These are phyloP conservation scores for Pituophis catenifer DNA, from an alignment of 2,113 vertebrate species.

Conservation along the genomic window DNA sequence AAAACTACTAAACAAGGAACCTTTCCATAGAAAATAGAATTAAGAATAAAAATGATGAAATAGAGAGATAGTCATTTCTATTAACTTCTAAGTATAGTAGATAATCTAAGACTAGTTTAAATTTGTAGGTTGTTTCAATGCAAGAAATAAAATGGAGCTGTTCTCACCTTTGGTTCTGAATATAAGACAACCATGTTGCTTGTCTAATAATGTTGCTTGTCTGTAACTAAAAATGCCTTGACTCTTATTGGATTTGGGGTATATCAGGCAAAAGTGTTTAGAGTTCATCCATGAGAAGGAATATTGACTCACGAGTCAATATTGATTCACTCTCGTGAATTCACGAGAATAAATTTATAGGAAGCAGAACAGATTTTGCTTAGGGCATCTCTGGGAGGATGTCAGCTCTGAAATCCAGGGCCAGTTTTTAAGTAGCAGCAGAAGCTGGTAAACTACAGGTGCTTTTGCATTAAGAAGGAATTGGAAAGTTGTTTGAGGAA, in stretches of 20 bases:
- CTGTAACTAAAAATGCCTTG: neutral
- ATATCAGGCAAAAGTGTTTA: neutral
- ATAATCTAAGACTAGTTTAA: neutral
- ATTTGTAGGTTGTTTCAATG: neutral
- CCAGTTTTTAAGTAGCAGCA: neutral
- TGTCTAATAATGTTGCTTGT: neutral
- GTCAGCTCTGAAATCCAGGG: neutral
- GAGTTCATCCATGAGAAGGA: neutral
- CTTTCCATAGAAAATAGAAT: neutral
- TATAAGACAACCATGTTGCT: neutral
- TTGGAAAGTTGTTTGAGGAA: neutral
- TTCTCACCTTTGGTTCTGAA: neutral
- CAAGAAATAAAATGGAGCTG: neutral
- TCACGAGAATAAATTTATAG: neutral
- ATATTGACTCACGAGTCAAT: neutral
- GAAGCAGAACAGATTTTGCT: neutral
- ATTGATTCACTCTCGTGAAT: too few relatives aligned
- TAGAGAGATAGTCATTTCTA: neutral
- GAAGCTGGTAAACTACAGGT: neutral
- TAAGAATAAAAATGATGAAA: neutral
- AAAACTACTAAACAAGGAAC: neutral
- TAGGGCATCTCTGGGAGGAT: neutral
- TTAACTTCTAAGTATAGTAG: neutral
- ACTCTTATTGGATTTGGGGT: neutral
- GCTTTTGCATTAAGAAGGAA: neutral